Evolutionary conservation across 1,140 invertebrate genomes (phyloP).

Genomic region (Drosophila hydei): DNA sequence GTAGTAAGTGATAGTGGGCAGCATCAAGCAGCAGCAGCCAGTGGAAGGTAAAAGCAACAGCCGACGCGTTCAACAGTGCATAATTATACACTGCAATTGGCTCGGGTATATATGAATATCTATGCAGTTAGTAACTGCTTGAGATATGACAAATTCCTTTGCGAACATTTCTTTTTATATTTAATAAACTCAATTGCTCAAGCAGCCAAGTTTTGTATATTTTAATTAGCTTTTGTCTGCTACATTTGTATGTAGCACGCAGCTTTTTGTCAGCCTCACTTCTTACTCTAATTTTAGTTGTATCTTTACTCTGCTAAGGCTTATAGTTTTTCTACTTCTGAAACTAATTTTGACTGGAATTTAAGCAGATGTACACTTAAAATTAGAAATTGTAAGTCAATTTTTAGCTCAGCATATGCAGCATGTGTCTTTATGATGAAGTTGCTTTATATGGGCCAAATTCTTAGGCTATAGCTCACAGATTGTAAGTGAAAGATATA

Average conservation of each 20-base stretch:
- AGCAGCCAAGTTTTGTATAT: background rate
- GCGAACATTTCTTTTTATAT: background rate
- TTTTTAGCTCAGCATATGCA: too few species aligned
- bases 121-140: background rate
- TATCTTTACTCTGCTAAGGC: too few species aligned
- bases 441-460: too few species aligned
- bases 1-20: conserved; percentile 78
- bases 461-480: too few species aligned
- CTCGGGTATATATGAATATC: background rate
- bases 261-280: background rate
- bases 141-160: background rate
- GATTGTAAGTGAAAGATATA: too few species aligned
- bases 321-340: too few species aligned
- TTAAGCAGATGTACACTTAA: too few species aligned
- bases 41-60: conserved; percentile 36
- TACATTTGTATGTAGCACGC: background rate
- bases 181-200: background rate
- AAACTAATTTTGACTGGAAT: too few species aligned
- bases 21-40: conserved; percentile 13
- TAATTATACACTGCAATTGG: conserved; percentile 58
- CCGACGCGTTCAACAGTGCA: conserved; percentile 33
- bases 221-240: background rate
- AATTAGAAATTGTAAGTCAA: too few species aligned
- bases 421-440: too few species aligned
- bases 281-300: too few species aligned